Base-by-base conservation (phyloP, 2,888 invertebrate genomes). In the Stenodera caucasica region DNA sequence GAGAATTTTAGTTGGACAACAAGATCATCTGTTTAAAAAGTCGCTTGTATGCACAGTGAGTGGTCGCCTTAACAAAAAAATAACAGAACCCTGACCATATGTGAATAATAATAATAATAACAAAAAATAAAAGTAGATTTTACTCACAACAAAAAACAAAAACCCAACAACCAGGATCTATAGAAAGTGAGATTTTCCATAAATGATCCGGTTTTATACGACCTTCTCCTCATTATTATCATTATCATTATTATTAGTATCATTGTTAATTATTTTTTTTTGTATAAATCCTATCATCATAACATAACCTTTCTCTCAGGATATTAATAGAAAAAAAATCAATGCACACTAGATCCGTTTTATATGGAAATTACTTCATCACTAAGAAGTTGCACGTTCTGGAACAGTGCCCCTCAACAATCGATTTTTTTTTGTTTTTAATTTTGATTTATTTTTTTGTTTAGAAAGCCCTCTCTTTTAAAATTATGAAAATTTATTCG, bases 351-450 rank as follows among this genome's bases (percentile, higher is more conserved):
- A 45, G 45, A 45, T 45, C 45, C 45, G 45, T 45, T 45, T 45
- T 45, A 45, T 18, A 45, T 45, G 45, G 45, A 45, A 45, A 45
- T 45, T 45, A 45, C 37, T 37, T 15, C 15, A 45, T 21, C 21
- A 45, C 9, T 8, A 40, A 45, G 45, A 45, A 45, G 45, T 45
- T 45, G 45, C 45, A 45, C 45, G 45, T 45, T 45, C 45, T 45
- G 45, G 45, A 45, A 45, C 45, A 45, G 45, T 45, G 45, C 45
- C 45, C 45, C 21, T 45, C 11, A 45, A 45, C 45, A 45, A 45
- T 45, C 12, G 45, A 1, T 11, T 15, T 37, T 45, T 21, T 45
- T 40, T 45, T 45, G 5, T 35, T 40, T 9, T 8, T 7, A 3
- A 40, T 40, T 40, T 14, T 40, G 15, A 18, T 9, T 18, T 45